phyloP scores from a whole-genome alignment of 2,888 invertebrate genomes.

The Chloroclystis v-ata region DNA sequence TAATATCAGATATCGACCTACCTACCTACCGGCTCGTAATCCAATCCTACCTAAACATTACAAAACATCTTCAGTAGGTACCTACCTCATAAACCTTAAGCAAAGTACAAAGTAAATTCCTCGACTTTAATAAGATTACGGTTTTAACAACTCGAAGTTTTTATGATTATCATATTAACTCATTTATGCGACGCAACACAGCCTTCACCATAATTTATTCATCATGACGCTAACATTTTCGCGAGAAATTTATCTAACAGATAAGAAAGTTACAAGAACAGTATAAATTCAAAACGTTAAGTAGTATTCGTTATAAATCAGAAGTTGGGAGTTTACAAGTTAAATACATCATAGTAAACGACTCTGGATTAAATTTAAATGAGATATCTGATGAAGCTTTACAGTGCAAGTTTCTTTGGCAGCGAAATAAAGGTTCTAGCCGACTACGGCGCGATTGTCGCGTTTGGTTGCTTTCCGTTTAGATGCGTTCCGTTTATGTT shows the following conservation, averaged over 20 bases:
- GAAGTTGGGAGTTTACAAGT: conserved; percentile 39
- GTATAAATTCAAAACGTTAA: conserved; percentile 41
- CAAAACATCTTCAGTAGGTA: no score
- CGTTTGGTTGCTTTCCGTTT: no score
- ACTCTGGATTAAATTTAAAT: conserved; percentile 39
- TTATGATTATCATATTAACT: conserved; percentile 22
- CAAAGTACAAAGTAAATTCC: background rate
- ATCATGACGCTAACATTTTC: conserved; percentile 21
- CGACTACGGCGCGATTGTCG: no score
- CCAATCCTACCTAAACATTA: no score
- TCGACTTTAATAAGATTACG: conserved; percentile 11
- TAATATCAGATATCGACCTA: no score
- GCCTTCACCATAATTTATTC: conserved; percentile 23
- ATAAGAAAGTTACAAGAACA: conserved; percentile 33
- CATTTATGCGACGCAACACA: conserved; percentile 13
- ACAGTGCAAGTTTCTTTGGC: no score
- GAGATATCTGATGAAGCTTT: conserved; percentile 13
- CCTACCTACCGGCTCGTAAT: no score
- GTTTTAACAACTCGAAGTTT: conserved; percentile 16
- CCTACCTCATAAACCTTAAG: background rate
- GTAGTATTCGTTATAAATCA: conserved; percentile 39
- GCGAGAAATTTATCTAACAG: conserved; percentile 25
- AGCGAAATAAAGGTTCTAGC: no score
- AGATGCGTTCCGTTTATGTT: no score
- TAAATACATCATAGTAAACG: conserved; percentile 35